Conservation (phyloP, 2,797 vertebrate species). For the Pangasius macronema region DNA sequence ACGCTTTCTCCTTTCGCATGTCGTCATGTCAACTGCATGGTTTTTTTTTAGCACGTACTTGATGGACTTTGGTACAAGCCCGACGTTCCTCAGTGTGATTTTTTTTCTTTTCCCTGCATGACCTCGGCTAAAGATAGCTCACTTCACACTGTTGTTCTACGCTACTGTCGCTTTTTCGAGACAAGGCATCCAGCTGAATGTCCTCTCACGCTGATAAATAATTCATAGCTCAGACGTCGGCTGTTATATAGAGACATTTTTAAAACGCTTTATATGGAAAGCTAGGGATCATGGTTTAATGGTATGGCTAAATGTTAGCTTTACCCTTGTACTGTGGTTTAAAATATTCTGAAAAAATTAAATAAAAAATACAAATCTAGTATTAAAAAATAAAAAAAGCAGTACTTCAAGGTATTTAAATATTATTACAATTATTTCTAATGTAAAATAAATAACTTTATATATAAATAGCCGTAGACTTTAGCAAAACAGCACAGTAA, state of each 20-base stretch:
- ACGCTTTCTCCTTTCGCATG: constrained; percentile 2
- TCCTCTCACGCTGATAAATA: not conserved
- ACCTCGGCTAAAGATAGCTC: constrained; percentile 17
- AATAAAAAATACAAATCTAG: too few relatives aligned
- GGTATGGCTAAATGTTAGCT: not conserved
- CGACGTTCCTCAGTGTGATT: not conserved
- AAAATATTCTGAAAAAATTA: not conserved
- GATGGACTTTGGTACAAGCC: not conserved
- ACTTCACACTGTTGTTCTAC: not conserved
- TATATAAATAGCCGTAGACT: not conserved
- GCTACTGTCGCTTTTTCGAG: not conserved
- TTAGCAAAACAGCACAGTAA: not conserved
- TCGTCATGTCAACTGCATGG: not conserved
- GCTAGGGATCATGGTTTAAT: too few relatives aligned
- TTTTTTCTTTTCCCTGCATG: not conserved
- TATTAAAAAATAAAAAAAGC: not conserved
- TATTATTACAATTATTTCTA: not conserved
- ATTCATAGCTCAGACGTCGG: not conserved
- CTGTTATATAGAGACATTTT: not conserved
- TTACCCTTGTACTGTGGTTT: not conserved
- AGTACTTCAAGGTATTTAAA: not conserved
- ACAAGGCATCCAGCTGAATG: not conserved
- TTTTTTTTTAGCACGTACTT: not conserved
- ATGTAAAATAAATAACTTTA: not conserved
- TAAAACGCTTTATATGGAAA: not conserved